Conservation (phyloP, 2,113 vertebrate genomes). For the Apteryx mantelli region DNA sequence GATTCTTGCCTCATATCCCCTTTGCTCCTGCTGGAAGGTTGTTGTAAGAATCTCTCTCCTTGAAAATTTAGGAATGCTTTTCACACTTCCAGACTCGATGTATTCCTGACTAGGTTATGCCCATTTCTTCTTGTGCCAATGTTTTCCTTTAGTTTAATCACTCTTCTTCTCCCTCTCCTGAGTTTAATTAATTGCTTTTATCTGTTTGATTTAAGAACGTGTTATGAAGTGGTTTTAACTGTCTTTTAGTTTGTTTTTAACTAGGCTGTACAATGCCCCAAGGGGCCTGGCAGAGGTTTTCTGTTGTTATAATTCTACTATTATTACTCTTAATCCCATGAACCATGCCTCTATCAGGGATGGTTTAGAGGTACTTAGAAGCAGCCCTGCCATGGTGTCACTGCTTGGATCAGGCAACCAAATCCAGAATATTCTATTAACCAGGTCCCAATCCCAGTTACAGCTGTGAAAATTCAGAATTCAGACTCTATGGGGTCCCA, state of each 20-base stretch:
- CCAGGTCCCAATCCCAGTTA: background rate
- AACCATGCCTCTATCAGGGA: background rate
- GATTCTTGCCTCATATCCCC: background rate
- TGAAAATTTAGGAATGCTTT: background rate
- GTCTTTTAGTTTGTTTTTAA: constrained; percentile 41
- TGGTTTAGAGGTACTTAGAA: background rate
- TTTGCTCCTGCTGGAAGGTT: background rate
- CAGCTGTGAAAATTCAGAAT: background rate
- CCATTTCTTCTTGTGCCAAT: constrained; percentile 9
- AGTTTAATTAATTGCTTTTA: constrained; percentile 56
- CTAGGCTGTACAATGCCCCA: background rate
- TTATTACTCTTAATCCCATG: background rate
- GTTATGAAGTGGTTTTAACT: constrained; percentile 25
- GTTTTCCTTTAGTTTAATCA: constrained; percentile 32
- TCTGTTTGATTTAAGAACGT: constrained; percentile 55
- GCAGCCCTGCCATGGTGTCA: background rate
- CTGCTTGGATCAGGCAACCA: background rate
- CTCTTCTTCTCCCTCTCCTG: background rate
- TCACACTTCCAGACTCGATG: background rate
- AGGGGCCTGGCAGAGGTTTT: constrained; percentile 28
- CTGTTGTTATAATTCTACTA: background rate
- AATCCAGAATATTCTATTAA: background rate
- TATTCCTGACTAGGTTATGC: background rate
- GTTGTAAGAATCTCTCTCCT: background rate
- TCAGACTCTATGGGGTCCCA: background rate